Evolutionary conservation across 2,888 invertebrate species (phyloP).

Genomic region (Acrocyrtus sp.): DNA sequence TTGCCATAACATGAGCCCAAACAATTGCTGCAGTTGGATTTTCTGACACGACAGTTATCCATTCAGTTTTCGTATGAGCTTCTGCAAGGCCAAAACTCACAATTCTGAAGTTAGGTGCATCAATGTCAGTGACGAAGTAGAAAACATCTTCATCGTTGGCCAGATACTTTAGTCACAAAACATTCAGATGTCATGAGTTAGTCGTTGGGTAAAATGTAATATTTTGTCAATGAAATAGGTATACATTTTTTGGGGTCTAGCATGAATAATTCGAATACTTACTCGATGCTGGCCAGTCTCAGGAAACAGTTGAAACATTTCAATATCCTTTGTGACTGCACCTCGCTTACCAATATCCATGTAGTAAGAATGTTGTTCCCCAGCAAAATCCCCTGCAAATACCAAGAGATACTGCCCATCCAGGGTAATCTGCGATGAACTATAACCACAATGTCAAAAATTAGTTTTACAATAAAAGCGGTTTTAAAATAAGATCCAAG

Average conservation of each 20-base stretch:
- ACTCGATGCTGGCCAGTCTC: constrained; percentile 35
- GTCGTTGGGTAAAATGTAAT: neutral
- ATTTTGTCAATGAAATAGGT: too few species aligned
- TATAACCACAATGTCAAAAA: neutral
- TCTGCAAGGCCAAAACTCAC: constrained; percentile 82
- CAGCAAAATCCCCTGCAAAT: constrained; percentile 85
- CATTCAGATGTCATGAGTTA: neutral
- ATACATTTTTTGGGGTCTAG: too few species aligned
- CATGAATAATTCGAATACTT: neutral
- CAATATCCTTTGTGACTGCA: constrained; percentile 31
- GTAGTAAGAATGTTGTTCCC: constrained; percentile 88
- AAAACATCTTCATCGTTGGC: constrained; percentile 68
- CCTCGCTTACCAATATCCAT: constrained; percentile 72
- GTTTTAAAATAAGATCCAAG: too few species aligned
- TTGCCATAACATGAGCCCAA: constrained; percentile 80
- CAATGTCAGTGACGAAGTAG: constrained; percentile 87
- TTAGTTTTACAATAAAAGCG: too few species aligned
- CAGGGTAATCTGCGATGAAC: constrained; percentile 73
- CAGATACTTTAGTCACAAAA: constrained; percentile 64
- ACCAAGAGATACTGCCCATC: constrained; percentile 91
- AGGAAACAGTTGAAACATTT: constrained; percentile 12
- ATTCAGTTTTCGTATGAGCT: constrained; percentile 76
- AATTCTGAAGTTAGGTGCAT: constrained; percentile 90
- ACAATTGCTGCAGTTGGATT: constrained; percentile 87
- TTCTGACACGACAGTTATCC: constrained; percentile 85